Base-by-base conservation (phyloP, 2,888 invertebrate species). In the Morpho helenor region DNA sequence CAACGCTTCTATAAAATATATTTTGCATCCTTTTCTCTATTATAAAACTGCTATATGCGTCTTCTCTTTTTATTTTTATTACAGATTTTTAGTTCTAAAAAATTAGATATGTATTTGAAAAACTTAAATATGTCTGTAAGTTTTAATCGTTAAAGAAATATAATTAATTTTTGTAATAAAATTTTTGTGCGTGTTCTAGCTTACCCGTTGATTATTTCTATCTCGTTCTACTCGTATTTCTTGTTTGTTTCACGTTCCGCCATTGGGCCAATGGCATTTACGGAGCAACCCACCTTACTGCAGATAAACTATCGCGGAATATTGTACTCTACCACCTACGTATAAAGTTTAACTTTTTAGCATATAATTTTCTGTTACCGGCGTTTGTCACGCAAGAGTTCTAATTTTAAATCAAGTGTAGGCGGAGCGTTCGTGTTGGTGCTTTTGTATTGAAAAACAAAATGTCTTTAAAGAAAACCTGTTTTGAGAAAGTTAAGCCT, bases 331-430 rank as follows among this genome's bases (percentile, higher is more conserved):
- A 89, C 80, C 67, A 70, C 88, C 80, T 80, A 76, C 71, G 71
- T 76, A 88, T 89, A 90, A 87, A 88, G 89, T 86, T 88, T 87
- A 89, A 87, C 87, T 86, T 87, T 87, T 87, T 82, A 83, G 74
- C 80, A 82, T 88, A 82, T 84, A 85, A 87, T 82, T 82, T 76
- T 74, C 80, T 83, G 86, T 84, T 87, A 83, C 85, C 87, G 87
- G 87, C 89, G 87, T 89, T 88, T 88, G 88, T 89, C 88, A 89
- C 79, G 87, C 87, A 84, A 87, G 87, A 86, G 87, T 90, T 90
- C 89, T 88, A 89, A 90, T 90, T 90, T 90, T 88, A 89, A 90
- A 89, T 86, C 87, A 86, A 88, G 89, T 87, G 90, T 90, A 90
- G 90, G 90, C 90, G 90, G 90, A 87, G 90, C 85, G 83, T 82